These are phyloP conservation scores for Neomicropteryx cornuta DNA, from an alignment of 1,140 invertebrate genomes.

Conservation along the genomic window DNA sequence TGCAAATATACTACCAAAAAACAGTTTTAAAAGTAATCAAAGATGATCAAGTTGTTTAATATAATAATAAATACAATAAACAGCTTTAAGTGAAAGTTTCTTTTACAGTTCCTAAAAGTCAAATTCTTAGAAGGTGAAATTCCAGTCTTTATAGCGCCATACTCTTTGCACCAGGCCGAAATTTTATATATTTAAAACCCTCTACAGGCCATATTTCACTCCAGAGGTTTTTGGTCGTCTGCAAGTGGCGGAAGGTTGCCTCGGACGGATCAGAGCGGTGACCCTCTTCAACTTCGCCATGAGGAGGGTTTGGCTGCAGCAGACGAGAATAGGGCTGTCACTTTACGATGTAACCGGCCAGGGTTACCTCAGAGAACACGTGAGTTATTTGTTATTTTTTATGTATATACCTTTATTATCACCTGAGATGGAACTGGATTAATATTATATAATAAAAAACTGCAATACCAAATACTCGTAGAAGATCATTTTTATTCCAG, in stretches of 20 bases:
- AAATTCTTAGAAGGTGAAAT: too few relatives aligned
- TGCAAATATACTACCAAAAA: too few relatives aligned
- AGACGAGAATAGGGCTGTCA: conserved; percentile 85
- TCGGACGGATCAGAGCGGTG: conserved; percentile 66
- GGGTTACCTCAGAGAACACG: conserved; percentile 81
- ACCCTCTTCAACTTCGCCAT: conserved; percentile 93
- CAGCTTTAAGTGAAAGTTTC: too few relatives aligned
- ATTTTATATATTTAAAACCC: conserved; percentile 2
- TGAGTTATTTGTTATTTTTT: conserved; percentile 29
- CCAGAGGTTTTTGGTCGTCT: conserved; percentile 79
- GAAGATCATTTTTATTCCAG: too few relatives aligned
- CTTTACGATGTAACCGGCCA: conserved; percentile 88
- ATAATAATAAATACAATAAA: too few relatives aligned
- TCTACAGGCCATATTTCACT: conserved; percentile 61
- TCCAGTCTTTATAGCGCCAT: too few relatives aligned
- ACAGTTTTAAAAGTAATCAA: too few relatives aligned
- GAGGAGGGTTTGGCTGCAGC: conserved; percentile 88
- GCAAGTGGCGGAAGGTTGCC: conserved; percentile 66
- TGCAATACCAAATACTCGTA: too few relatives aligned
- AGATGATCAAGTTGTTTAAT: too few relatives aligned
- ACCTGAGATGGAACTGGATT: conserved; percentile 4
- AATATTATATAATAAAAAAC: background rate
- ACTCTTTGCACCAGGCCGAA: too few relatives aligned
- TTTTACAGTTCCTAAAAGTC: too few relatives aligned
- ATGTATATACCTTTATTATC: conserved; percentile 8